These are phyloP conservation scores for Taenioides sp. DNA, from an alignment of 2,797 vertebrate species.

Conservation along the genomic window DNA sequence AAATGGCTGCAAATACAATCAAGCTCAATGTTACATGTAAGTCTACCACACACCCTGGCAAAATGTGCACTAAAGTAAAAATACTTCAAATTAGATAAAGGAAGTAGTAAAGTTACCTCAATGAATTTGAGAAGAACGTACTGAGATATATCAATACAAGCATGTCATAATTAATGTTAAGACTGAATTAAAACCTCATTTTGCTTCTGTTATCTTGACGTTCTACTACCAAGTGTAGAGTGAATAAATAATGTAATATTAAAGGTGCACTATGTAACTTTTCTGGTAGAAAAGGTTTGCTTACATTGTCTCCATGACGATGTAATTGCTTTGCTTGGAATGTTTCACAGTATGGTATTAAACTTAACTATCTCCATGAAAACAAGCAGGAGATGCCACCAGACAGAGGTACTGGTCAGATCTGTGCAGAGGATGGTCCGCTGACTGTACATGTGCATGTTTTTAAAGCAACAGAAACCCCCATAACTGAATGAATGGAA, in stretches of 20 bases:
- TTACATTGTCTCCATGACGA: too few species aligned
- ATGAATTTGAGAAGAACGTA: not conserved
- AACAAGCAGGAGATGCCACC: too few species aligned
- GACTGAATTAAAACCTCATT: too few species aligned
- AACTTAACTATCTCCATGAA: too few species aligned
- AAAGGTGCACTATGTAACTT: too few species aligned
- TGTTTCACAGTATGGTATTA: not conserved
- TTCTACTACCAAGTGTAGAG: not conserved
- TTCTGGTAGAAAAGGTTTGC: too few species aligned
- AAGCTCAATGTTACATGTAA: conserved; percentile 45
- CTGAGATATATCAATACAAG: not conserved
- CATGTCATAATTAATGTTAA: not conserved
- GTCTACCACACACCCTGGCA: not conserved
- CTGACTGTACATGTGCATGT: too few species aligned
- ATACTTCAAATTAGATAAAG: not conserved
- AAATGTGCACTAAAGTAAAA: not conserved
- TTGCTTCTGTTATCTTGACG: not conserved
- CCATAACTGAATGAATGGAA: too few species aligned
- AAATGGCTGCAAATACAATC: not conserved
- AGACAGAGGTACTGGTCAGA: too few species aligned
- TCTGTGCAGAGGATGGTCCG: too few species aligned
- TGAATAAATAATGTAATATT: not conserved
- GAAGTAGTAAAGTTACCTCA: not conserved
- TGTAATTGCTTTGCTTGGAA: too few species aligned
- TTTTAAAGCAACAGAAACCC: too few species aligned